These are phyloP conservation scores for Pherbina coryleti DNA, from an alignment of 2,888 invertebrate species.

Conservation along the genomic window DNA sequence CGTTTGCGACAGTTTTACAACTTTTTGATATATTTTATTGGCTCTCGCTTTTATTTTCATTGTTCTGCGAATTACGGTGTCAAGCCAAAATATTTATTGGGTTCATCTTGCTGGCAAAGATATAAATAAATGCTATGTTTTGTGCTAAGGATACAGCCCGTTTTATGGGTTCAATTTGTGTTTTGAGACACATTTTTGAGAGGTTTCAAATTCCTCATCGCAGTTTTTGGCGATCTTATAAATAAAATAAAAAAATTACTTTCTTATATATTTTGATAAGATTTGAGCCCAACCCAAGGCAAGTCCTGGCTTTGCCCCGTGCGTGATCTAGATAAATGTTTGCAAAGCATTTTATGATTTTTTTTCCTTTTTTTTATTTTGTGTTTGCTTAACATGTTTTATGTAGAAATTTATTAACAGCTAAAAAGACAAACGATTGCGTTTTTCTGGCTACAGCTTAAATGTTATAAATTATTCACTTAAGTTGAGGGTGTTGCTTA, in stretches of 20 bases:
- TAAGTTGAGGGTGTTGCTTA: slow-evolving; percentile 63
- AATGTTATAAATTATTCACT: slow-evolving; percentile 65
- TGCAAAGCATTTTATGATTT: slow-evolving; percentile 50
- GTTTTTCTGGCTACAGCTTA: slow-evolving; percentile 43
- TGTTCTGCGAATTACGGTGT: slow-evolving; percentile 54
- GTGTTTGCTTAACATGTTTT: slow-evolving; percentile 46
- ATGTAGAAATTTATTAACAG: slow-evolving; percentile 63
- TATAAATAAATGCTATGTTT: not conserved
- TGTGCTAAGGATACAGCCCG: not conserved
- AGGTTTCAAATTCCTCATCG: not conserved
- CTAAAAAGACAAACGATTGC: slow-evolving; percentile 49
- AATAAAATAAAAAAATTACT: not conserved
- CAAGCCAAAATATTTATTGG: slow-evolving; percentile 64
- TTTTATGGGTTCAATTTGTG: not conserved
- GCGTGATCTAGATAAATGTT: slow-evolving; percentile 63
- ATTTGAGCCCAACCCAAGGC: slow-evolving; percentile 22
- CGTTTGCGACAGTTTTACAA: slow-evolving; percentile 41
- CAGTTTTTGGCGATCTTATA: not conserved
- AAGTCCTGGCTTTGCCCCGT: not conserved
- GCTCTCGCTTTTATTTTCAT: slow-evolving; percentile 47
- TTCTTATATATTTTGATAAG: not conserved
- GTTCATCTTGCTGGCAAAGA: slow-evolving; percentile 48
- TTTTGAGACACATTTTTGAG: slow-evolving; percentile 4
- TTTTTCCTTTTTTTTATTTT: slow-evolving; percentile 45
- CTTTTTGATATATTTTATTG: slow-evolving; percentile 44